phyloP scores from a whole-genome alignment of 2,113 vertebrate genomes.

The Dipodomys ordii region DNA sequence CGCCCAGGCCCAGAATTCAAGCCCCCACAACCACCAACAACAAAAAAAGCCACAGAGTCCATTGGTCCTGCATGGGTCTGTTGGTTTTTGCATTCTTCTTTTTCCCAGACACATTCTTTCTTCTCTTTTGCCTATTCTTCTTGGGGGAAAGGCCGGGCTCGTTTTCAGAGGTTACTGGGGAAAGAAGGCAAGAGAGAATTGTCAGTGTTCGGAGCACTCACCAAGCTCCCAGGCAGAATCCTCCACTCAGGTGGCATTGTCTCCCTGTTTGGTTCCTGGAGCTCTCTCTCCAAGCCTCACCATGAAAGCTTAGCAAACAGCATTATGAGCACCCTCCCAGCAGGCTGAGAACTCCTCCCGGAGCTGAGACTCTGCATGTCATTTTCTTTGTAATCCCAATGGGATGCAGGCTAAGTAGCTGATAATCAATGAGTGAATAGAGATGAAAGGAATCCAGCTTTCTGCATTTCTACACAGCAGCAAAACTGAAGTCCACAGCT shows the following conservation, averaged over 20 bases:
- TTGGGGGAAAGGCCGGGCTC: slow-evolving; percentile 15
- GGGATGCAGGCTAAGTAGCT: not conserved
- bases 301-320: not conserved
- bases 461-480: not conserved
- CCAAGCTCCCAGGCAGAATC: not conserved
- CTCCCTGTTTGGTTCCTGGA: not conserved
- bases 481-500: not conserved
- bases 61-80: not conserved
- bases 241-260: not conserved
- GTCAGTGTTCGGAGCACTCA: not conserved
- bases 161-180: not conserved
- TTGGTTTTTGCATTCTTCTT: not conserved
- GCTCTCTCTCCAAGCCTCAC: not conserved
- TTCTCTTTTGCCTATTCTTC: slow-evolving; percentile 2
- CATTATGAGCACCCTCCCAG: not conserved
- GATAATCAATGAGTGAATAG: not conserved
- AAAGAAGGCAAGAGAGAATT: not conserved
- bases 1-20: too few species aligned
- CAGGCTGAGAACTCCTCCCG: not conserved
- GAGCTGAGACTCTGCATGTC: not conserved
- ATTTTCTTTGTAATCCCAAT: not conserved
- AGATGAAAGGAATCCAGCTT: not conserved
- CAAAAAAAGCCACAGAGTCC: not conserved
- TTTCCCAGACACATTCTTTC: not conserved
- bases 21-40: too few species aligned